Evolutionary conservation across 2,113 vertebrate species (phyloP), one percentile per base, ranked within the genome.

Genomic region (Vulpes ferrilata): DNA sequence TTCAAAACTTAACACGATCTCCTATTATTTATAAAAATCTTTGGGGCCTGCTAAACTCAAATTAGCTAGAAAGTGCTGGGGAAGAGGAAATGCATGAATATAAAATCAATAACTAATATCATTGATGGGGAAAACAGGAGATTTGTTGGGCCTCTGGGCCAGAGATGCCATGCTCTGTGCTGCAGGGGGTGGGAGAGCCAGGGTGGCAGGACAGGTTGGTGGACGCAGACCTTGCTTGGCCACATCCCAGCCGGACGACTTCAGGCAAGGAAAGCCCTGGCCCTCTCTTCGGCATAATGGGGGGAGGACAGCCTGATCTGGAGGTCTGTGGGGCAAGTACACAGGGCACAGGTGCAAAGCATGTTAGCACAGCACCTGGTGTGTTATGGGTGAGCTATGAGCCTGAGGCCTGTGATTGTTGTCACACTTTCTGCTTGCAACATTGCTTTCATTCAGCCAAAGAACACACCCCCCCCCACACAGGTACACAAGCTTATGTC

Each of bases 161-260:
- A 1, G n/a, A 0, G 4, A 57, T 10, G 17, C 23, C 13, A 20
- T 16, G 35, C 20, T 57, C 38, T 4, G 25, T 0, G 27, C 25
- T 5, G 16, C 7, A 32, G 13, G 1, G n/a, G 93, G 53, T 22
- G 5, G n/a, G 22, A 16, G 59, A 38, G 69, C 16, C 3, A 2
- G n/a, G 90, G 43, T 22, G 10, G 43, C 22, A 11, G 65, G 32
- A 53, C 69, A 30, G 69, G 16, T 43, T 30, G 67, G 30, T 73
- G 13, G 1, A 16, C 23, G 53, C 20, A 25, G 65, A 30, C 43
- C 67, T 43, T 16, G 43, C 25, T 90, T 10, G 19, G 57, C 19
- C 53, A 15, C 16, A 20, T 27, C 25, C 38, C 27, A 15, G 55
- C 27, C 1, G 2, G 25, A 51, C 0, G 3, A 38, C 35, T n/a